These are phyloP conservation scores for Calameuta pallipes DNA, from an alignment of 2,888 invertebrate species.

Conservation along the genomic window DNA sequence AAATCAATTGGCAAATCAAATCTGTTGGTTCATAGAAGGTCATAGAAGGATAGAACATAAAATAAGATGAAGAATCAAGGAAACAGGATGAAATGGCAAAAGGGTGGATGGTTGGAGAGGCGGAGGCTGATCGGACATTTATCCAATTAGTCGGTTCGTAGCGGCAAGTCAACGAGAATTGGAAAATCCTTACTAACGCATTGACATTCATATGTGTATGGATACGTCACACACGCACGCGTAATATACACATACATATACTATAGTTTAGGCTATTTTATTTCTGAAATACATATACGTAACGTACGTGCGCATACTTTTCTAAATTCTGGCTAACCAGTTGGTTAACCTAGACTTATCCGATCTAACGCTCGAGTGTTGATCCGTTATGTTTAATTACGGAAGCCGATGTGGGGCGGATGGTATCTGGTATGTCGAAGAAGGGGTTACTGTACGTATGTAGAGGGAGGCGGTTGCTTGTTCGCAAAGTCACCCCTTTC, in stretches of 20 bases:
- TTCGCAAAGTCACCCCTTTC: conserved; percentile 62
- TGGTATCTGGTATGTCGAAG: conserved; percentile 51
- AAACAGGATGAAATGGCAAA: conserved; percentile 10
- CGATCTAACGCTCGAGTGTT: conserved; percentile 45
- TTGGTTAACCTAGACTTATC: neutral
- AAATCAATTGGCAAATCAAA: no score
- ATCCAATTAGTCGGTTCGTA: conserved; percentile 56
- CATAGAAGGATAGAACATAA: conserved; percentile 5
- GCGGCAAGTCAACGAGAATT: conserved; percentile 42
- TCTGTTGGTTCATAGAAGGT: neutral
- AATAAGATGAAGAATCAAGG: conserved; percentile 21
- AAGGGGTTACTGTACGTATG: neutral
- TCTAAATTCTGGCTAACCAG: neutral
- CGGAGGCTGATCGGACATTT: conserved; percentile 61
- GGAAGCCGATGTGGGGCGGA: conserved; percentile 61
- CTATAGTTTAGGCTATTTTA: conserved; percentile 1
- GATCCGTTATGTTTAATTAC: conserved; percentile 67
- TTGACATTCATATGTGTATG: neutral
- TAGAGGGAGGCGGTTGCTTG: conserved; percentile 41
- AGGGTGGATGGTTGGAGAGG: neutral
- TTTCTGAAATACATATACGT: conserved; percentile 16
- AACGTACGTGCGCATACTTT: neutral
- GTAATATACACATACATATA: no score
- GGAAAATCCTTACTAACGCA: conserved; percentile 32
- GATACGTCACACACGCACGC: conserved; percentile 21